These are phyloP conservation scores for Schlechtendalia chinensis DNA, from an alignment of 1,140 invertebrate genomes.

Conservation along the genomic window DNA sequence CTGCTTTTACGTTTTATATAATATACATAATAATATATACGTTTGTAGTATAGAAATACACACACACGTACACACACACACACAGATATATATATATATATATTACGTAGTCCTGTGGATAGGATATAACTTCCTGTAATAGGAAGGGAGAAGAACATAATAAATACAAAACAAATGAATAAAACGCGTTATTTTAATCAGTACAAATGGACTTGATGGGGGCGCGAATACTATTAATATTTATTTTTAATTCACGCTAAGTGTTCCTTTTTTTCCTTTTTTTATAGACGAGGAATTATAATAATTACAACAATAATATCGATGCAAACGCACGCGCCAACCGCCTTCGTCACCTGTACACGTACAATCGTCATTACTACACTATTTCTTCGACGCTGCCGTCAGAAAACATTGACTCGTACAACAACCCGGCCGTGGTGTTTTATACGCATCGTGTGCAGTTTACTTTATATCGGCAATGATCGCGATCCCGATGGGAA, in stretches of 20 bases:
- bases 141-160: neutral
- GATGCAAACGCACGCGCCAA: neutral
- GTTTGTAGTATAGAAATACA: too few species aligned
- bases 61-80: too few species aligned
- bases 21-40: neutral
- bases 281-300: neutral
- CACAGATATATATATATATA: too few species aligned
- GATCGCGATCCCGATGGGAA: too few species aligned
- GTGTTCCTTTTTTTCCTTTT: neutral
- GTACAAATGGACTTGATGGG: conserved; percentile 28
- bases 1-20: too few species aligned
- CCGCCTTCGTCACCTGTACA: too few species aligned
- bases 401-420: too few species aligned
- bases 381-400: neutral
- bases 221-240: neutral
- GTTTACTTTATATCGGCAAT: too few species aligned
- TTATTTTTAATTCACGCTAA: conserved; percentile 34
- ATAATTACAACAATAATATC: neutral
- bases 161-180: conserved; percentile 11
- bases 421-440: too few species aligned
- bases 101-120: neutral
- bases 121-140: too few species aligned
- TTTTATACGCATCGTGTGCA: too few species aligned
- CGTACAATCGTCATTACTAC: neutral
- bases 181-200: conserved; percentile 36